Evolutionary conservation across 2,113 vertebrate species (phyloP).

Genomic region (Sinocyclocheilus grahami): DNA sequence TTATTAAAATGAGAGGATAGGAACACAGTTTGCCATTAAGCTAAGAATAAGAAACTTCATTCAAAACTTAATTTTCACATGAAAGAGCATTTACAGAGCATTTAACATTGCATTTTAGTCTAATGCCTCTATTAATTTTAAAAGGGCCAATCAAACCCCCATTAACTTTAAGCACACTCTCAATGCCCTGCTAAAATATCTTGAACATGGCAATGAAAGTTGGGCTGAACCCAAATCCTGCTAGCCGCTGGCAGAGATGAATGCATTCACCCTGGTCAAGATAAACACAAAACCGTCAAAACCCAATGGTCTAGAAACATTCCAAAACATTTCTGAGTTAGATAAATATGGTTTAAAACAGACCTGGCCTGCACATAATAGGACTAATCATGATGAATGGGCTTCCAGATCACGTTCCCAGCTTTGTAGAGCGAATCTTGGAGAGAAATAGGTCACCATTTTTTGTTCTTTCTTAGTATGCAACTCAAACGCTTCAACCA

Average conservation of each 20-base stretch:
- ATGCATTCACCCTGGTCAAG: neutral
- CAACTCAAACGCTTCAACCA: neutral
- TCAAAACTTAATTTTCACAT: no score
- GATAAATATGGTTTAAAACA: slow-evolving; percentile 27
- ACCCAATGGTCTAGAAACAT: slow-evolving; percentile 22
- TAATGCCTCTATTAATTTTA: slow-evolving; percentile 12
- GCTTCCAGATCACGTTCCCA: neutral
- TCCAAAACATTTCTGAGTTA: neutral
- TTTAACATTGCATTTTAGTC: neutral
- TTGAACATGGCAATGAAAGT: neutral
- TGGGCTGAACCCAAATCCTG: neutral
- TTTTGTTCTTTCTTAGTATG: neutral
- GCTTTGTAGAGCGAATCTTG: neutral
- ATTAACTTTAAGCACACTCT: slow-evolving; percentile 7
- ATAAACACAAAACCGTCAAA: slow-evolving; percentile 19
- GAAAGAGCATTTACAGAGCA: neutral
- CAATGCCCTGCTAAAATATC: neutral
- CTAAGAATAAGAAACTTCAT: no score
- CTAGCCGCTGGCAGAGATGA: slow-evolving; percentile 1
- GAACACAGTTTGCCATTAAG: no score
- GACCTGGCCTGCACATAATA: neutral
- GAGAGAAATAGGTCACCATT: neutral
- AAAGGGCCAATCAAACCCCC: slow-evolving; percentile 14
- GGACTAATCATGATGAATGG: slow-evolving; percentile 30
- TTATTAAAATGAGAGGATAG: no score